Conservation (phyloP, 1,140 invertebrate species). For the Bombus turneri region DNA sequence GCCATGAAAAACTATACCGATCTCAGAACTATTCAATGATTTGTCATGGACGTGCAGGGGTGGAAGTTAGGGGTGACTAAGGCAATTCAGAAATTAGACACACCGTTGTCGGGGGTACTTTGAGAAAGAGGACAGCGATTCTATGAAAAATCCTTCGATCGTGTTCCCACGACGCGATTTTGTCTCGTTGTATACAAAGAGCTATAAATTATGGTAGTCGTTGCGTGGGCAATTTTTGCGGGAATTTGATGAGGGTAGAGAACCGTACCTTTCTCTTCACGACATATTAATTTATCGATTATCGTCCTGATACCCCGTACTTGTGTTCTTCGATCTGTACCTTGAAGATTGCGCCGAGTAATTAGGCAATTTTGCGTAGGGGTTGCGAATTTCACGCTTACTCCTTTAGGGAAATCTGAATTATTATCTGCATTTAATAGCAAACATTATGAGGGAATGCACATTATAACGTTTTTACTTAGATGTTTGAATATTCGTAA, state of each 20-base stretch:
- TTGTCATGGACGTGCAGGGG: conserved; percentile 57
- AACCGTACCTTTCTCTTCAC: conserved; percentile 25
- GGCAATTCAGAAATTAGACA: conserved; percentile 64
- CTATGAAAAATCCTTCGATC: conserved; percentile 47
- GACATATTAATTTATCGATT: conserved; percentile 47
- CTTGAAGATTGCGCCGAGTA: background rate
- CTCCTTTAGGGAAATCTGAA: background rate
- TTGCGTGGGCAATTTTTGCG: conserved; percentile 39
- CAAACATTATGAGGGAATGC: no score
- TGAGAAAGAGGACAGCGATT: background rate
- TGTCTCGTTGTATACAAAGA: conserved; percentile 50
- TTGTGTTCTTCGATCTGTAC: background rate
- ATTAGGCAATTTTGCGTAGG: background rate
- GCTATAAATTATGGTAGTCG: conserved; percentile 50
- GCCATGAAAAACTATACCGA: conserved; percentile 38
- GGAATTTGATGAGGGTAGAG: conserved; percentile 11
- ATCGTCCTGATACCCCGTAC: background rate
- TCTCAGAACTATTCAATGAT: conserved; percentile 53
- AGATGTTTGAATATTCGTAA: background rate
- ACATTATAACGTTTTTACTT: background rate
- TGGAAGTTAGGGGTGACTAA: conserved; percentile 48
- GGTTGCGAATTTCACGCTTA: conserved; percentile 5
- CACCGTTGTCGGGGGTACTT: conserved; percentile 30
- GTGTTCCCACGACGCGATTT: conserved; percentile 54
- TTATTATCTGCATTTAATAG: background rate